Evolutionary conservation across 2,113 vertebrate species (phyloP), one percentile per base, ranked within the genome.

Genomic region (Dendrocopos noguchii): DNA sequence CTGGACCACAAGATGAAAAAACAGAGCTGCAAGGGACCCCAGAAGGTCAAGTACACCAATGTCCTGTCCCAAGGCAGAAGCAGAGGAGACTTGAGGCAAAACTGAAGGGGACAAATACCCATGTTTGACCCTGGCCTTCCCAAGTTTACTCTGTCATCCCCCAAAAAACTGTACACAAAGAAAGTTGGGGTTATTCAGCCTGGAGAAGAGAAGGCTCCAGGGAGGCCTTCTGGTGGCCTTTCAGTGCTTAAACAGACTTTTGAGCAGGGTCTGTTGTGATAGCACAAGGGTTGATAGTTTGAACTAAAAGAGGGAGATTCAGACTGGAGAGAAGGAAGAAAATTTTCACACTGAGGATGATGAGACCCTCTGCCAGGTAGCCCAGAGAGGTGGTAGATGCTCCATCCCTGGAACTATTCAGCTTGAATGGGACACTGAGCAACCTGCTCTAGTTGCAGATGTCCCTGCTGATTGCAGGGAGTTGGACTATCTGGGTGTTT

Each of bases 61-160:
- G 1, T 11, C 22, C 15, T 7, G 29, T 42, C 76, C 63, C 52
- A 34, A 21, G 60, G 52, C 55, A 85, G 46, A 55, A 50, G 34
- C 28, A 61, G 15, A 44, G 12, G 20, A 34, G 47, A 22, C 57
- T 36, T 4, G 1, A 67, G 65, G n/a, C 1, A 6, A 22, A 70
- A 55, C 10, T 0, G 0, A 71, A 63, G 28, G 27, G 13, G 22
- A 50, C 17, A 44, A 77, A 78, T 0, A 2, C 8, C 13, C 47
- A 59, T 14, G 34, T 77, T 63, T 61, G 73, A 86, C 29, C 12
- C 27, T 29, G 27, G 21, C 9, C 28, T 47, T 80, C 39, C 16
- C 19, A 72, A n/a, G 31, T 70, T 83, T 42, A 80, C 11, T 39
- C 68, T 6, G 22, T 25, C 60, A 33, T 3, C 36, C 44, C 74